Evolutionary conservation across 2,113 vertebrate genomes (phyloP).

Genomic region (Gymnocephalus cernua): DNA sequence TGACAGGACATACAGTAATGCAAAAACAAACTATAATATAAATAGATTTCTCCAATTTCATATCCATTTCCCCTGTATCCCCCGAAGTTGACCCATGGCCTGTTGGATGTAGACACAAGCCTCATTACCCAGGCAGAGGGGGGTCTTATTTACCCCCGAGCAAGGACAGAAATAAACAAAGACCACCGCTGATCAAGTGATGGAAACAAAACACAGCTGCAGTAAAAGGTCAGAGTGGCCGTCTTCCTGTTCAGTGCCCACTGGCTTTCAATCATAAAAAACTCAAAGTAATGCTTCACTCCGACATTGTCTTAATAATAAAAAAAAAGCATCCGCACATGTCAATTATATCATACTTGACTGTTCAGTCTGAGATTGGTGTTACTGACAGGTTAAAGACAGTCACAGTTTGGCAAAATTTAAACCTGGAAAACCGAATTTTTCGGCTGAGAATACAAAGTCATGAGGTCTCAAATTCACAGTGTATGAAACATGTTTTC

Average conservation of each 20-base stretch:
- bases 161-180: constrained; percentile 81
- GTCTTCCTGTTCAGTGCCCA: constrained; percentile 51
- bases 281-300: constrained; percentile 20
- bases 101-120: constrained; percentile 67
- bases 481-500: not conserved
- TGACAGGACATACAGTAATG: constrained; percentile 32
- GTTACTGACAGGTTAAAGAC: not conserved
- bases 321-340: constrained; percentile 33
- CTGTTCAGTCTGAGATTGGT: not conserved
- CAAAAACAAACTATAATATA: constrained; percentile 52
- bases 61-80: constrained; percentile 71
- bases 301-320: constrained; percentile 40
- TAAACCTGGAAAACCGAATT: too few relatives aligned
- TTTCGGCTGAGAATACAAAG: not conserved
- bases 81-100: constrained; percentile 71
- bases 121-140: constrained; percentile 74
- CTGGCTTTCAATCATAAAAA: constrained; percentile 58
- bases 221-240: constrained; percentile 64
- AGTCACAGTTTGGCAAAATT: not conserved
- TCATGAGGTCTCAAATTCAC: not conserved
- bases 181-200: constrained; percentile 61
- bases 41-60: constrained; percentile 65
- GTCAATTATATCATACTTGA: constrained; percentile 18
- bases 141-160: constrained; percentile 75
- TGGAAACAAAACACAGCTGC: constrained; percentile 72